Evolutionary conservation across 2,797 vertebrate species (phyloP).

Genomic region (Spinus pinus): DNA sequence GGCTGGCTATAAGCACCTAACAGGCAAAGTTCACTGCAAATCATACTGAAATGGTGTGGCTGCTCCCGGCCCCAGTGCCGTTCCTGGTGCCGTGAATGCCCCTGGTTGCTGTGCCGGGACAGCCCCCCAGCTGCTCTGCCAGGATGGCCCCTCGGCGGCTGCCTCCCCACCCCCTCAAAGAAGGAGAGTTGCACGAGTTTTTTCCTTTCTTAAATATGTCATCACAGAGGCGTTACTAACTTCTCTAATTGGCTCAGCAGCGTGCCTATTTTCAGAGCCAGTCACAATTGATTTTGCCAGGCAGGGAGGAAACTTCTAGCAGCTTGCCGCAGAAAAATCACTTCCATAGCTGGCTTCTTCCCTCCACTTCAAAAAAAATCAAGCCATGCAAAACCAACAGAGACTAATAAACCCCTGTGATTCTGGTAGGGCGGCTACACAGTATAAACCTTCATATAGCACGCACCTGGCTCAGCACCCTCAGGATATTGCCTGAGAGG

Average conservation of each 20-base stretch:
- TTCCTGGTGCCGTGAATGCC: not conserved
- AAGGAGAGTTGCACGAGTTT: accelerated
- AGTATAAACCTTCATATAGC: accelerated
- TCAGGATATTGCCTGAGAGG: not conserved
- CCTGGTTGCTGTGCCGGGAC: accelerated
- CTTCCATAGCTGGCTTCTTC: not conserved
- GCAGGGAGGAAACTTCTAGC: not conserved
- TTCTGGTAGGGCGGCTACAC: not conserved
- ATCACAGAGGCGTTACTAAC: too few species aligned
- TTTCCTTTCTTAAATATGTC: not conserved
- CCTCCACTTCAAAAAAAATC: not conserved
- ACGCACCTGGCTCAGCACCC: not conserved
- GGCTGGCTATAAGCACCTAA: not conserved
- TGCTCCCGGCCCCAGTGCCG: accelerated
- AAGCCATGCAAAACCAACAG: not conserved
- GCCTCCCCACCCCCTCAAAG: not conserved
- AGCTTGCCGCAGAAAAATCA: not conserved
- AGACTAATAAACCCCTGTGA: not conserved
- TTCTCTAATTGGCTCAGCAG: not conserved
- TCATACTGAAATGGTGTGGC: accelerated
- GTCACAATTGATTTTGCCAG: accelerated
- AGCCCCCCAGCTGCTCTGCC: not conserved
- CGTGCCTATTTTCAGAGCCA: not conserved
- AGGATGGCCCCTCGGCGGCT: not conserved
- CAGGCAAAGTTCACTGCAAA: not conserved